Conservation (phyloP, 2,113 vertebrate species). For the Chlamydotis undulata region DNA sequence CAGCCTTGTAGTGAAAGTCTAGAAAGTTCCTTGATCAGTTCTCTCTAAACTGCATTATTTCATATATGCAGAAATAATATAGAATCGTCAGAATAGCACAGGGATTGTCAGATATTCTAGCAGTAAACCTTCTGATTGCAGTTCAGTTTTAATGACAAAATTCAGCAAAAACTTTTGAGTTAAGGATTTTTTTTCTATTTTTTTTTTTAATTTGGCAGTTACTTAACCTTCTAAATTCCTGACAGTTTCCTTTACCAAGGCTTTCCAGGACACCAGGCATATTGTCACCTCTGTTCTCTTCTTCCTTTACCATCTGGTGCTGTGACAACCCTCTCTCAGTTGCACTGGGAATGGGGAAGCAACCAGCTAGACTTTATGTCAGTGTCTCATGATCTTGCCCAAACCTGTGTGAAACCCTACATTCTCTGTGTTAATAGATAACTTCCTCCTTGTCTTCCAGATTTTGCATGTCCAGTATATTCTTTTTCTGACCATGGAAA, state of each 20-base stretch:
- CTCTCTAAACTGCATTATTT: not conserved
- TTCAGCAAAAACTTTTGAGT: not conserved
- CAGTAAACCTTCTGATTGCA: not conserved
- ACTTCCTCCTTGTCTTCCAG: not conserved
- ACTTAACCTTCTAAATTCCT: not conserved
- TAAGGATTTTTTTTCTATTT: not conserved
- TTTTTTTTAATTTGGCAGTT: not conserved
- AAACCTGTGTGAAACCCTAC: not conserved
- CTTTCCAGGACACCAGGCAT: not conserved
- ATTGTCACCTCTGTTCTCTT: not conserved
- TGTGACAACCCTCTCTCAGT: not conserved
- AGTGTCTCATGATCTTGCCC: not conserved
- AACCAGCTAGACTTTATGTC: not conserved
- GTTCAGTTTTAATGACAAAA: not conserved
- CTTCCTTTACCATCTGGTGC: not conserved
- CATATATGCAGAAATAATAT: not conserved
- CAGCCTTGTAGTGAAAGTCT: not conserved
- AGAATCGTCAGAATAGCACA: not conserved
- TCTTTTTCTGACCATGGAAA: not conserved
- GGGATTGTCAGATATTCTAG: not conserved
- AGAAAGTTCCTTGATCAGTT: not conserved
- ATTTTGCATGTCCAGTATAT: not conserved
- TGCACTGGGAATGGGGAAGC: not conserved
- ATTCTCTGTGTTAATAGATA: not conserved
- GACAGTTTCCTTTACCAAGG: not conserved